Base-by-base conservation (phyloP, 2,113 vertebrate species). In the Acanthisitta chloris region DNA sequence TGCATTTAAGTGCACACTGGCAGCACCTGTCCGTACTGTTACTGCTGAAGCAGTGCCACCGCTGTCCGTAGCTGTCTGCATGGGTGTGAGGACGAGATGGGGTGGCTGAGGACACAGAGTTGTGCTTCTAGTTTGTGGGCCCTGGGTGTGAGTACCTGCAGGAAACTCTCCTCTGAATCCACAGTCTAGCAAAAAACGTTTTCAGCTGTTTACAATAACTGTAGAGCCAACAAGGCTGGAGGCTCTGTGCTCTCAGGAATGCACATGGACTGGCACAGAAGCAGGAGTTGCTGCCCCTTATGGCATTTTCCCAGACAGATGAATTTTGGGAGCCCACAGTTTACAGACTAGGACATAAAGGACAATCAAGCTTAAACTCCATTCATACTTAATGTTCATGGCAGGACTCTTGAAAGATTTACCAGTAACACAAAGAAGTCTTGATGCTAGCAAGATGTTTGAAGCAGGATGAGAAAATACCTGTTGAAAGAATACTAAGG, bases 331-430 rank as follows among this genome's bases (percentile, higher is more conserved):
- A 85, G 25, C 12, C 34, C 29, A 8, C 7, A 8, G 14, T 26
- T 62, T 55, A 55, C 14, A 54, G 33, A 42, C 10, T 5, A 46
- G 29, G 12, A 31, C 36, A 72, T n/a, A 72, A 54, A 51, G 16
- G 40, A 34, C 33, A 66, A 31, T 31, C 38, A 72, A 49, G 14
- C 43, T 54, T 28, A 43, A 40, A 48, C 11, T 67, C 31, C 28
- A 8, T 70, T 52, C 17, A 8, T 51, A 58, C 74, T 82, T 58
- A 66, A 85, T 86, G 66, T 94, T 90, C 46, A 83, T 78, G 55
- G 8, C 70, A 99, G 98, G 92, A 98, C 97, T 24, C 99, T 97
- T 14, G 96, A 98, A 48, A 98, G 98, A 21, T 98, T 97, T 52
- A 90, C 96, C 54, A 98, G 97, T 61, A 98, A 97, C 42, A 97